Percentiles rank a stretch among this genome's conserved stretches.
These are phyloP conservation scores for Cyclina sinensis DNA, from an alignment of 1,140 invertebrate species.

Conservation along the genomic window DNA sequence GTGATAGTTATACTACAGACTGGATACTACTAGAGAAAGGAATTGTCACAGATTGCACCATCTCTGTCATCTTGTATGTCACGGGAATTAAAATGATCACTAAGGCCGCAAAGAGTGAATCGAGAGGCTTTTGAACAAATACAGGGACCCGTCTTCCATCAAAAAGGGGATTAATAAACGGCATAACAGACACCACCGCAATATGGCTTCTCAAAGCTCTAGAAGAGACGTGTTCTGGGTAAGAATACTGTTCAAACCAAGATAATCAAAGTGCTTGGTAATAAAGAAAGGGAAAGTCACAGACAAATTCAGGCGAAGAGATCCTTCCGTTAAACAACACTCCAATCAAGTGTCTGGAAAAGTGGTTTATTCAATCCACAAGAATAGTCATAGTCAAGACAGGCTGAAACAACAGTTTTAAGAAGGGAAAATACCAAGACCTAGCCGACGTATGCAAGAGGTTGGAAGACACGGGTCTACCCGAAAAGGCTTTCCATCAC, in stretches of 20 bases:
- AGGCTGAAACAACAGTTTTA: constrained; percentile 25
- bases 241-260: constrained; percentile 27
- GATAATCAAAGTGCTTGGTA: constrained; percentile 41
- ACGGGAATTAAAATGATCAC: constrained; percentile 50
- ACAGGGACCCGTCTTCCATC: background rate
- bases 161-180: constrained; percentile 46
- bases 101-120: constrained; percentile 36
- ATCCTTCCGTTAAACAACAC: constrained; percentile 31
- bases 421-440: constrained; percentile 52
- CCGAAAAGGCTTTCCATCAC: constrained; percentile 62
- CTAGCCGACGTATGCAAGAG: constrained; percentile 11
- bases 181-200: constrained; percentile 26
- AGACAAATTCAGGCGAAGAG: constrained; percentile 3
- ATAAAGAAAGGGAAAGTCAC: constrained; percentile 51
- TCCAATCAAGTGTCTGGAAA: constrained; percentile 50
- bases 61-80: constrained; percentile 50
- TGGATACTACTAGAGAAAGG: constrained; percentile 49
- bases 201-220: background rate
- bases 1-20: constrained; percentile 55
- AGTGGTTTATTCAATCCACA: constrained; percentile 63
- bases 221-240: constrained; percentile 12
- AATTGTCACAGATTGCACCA: too few species aligned
- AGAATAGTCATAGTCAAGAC: background rate
- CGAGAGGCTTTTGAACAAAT: constrained; percentile 21
- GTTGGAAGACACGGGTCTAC: constrained; percentile 46